These are phyloP conservation scores for Hemithea aestivaria DNA, from an alignment of 2,888 invertebrate genomes.

Conservation along the genomic window DNA sequence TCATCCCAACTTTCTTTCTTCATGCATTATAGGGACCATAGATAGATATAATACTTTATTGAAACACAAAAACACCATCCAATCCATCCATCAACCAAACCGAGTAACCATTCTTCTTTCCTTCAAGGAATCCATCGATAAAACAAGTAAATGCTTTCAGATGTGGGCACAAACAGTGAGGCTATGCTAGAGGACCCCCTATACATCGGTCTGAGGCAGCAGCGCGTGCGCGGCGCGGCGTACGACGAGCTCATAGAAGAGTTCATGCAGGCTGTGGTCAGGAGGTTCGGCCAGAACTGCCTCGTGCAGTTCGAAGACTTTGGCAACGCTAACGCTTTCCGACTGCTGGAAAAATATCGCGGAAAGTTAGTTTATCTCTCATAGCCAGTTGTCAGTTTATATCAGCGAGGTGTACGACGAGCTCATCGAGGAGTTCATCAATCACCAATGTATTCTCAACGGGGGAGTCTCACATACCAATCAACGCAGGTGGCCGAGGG, in stretches of 20 bases:
- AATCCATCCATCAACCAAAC: no score
- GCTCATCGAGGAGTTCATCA: slow-evolving; percentile 98
- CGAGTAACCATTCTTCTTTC: no score
- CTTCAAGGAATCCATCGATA: no score
- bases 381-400: no score
- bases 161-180: slow-evolving; percentile 96
- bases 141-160: no score
- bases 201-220: slow-evolving; percentile 95
- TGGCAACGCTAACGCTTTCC: slow-evolving; percentile 97
- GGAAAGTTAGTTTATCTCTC: slow-evolving; percentile 82
- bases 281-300: slow-evolving; percentile 90
- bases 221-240: slow-evolving; percentile 87
- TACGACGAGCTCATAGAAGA: slow-evolving; percentile 98
- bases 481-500: no score
- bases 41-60: no score
- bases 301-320: slow-evolving; percentile 99
- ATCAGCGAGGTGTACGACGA: slow-evolving; percentile 93
- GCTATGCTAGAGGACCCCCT: slow-evolving; percentile 93
- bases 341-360: slow-evolving; percentile 93
- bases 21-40: no score
- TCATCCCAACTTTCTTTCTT: no score
- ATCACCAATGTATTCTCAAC: no score
- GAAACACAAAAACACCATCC: no score
- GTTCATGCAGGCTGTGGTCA: slow-evolving; percentile 95
- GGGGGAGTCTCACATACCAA: no score